Conservation (phyloP, 2,113 vertebrate genomes). For the Zosterops lateralis region DNA sequence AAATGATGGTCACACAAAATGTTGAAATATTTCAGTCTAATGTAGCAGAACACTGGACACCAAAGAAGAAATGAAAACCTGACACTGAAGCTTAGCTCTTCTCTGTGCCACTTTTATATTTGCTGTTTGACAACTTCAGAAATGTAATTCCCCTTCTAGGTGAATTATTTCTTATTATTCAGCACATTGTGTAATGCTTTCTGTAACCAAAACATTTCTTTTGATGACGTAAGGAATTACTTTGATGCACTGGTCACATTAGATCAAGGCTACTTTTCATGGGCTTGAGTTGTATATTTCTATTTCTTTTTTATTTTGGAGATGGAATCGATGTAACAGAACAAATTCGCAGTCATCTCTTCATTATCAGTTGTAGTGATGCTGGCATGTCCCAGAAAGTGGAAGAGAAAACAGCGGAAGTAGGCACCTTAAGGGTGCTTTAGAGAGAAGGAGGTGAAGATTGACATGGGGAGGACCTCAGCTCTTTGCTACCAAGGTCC, state of each 20-base stretch:
- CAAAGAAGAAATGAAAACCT: not conserved
- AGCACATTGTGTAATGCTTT: not conserved
- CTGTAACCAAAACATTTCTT: not conserved
- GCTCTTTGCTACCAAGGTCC: not conserved
- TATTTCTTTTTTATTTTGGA: not conserved
- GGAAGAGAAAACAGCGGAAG: not conserved
- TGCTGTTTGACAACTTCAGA: not conserved
- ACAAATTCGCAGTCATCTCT: not conserved
- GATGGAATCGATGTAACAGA: not conserved
- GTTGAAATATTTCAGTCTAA: not conserved
- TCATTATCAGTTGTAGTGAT: not conserved
- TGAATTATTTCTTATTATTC: not conserved
- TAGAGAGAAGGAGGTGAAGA: not conserved
- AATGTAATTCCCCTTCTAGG: not conserved
- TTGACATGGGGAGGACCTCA: fast-evolving
- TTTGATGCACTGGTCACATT: not conserved
- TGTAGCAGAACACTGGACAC: not conserved
- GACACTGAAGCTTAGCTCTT: not conserved
- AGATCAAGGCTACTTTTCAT: not conserved
- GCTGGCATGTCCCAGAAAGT: not conserved
- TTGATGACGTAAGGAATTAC: fast-evolving
- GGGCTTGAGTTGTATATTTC: not conserved
- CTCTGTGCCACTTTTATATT: not conserved
- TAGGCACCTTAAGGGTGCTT: too few relatives aligned
- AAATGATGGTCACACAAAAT: not conserved